Evolutionary conservation across 2,888 invertebrate genomes (phyloP).

Genomic region (Drosophila hamatofila): DNA sequence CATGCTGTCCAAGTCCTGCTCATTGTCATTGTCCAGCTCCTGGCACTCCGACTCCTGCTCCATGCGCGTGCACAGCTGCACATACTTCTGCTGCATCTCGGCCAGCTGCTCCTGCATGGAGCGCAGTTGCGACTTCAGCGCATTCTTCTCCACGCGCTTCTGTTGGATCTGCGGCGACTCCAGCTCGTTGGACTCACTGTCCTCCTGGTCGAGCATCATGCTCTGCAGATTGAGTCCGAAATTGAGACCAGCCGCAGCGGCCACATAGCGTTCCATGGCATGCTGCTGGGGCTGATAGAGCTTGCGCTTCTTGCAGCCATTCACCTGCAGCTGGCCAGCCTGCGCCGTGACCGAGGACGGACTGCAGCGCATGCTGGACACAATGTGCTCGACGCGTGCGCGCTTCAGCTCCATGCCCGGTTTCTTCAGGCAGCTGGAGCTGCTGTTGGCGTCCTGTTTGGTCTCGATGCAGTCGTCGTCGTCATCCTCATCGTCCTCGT

Average conservation of each 20-base stretch:
- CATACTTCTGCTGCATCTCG: slow-evolving; percentile 96
- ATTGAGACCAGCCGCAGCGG: slow-evolving; percentile 86
- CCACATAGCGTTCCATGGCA: slow-evolving; percentile 88
- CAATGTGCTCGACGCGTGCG: slow-evolving; percentile 97
- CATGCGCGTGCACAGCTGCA: slow-evolving; percentile 94
- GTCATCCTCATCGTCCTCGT: slow-evolving; percentile 87
- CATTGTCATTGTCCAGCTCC: slow-evolving; percentile 89
- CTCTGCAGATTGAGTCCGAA: slow-evolving; percentile 87
- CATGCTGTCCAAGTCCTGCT: slow-evolving; percentile 87
- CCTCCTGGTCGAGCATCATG: slow-evolving; percentile 88
- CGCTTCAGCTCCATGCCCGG: slow-evolving; percentile 93
- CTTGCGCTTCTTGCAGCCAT: slow-evolving; percentile 98
- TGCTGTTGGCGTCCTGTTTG: slow-evolving; percentile 86
- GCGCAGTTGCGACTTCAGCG: slow-evolving; percentile 93
- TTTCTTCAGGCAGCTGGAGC: slow-evolving; percentile 85
- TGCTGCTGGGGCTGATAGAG: slow-evolving; percentile 98
- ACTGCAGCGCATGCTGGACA: slow-evolving; percentile 96
- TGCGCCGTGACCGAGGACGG: slow-evolving; percentile 89
- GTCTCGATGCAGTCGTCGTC: slow-evolving; percentile 85
- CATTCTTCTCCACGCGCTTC: slow-evolving; percentile 94
- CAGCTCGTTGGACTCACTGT: slow-evolving; percentile 92
- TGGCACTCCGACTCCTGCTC: slow-evolving; percentile 92
- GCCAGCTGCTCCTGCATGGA: slow-evolving; percentile 95
- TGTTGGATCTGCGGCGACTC: slow-evolving; percentile 92
- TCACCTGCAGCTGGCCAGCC: slow-evolving; percentile 87